A percentile compares a stretch with the other conserved stretches of the same genome.
phyloP scores from a whole-genome alignment of 2,888 invertebrate genomes.

The Amaurobius ferox region DNA sequence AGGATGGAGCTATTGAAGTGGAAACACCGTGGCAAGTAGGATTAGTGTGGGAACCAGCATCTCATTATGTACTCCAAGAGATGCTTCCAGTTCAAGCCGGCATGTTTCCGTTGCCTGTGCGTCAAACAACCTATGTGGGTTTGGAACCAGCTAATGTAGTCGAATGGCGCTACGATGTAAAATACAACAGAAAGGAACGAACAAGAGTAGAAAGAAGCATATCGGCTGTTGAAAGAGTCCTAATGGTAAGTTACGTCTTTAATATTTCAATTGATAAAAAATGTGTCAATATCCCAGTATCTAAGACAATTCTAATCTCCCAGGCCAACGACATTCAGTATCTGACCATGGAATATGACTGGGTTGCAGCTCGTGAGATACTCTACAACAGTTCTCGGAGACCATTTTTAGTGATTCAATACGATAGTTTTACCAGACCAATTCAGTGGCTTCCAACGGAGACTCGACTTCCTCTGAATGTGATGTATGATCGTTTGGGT shows the following conservation, averaged over 20 bases:
- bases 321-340: constrained; percentile 93
- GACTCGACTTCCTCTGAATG: constrained; percentile 91
- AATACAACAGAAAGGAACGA: constrained; percentile 70
- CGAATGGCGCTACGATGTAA: constrained; percentile 74
- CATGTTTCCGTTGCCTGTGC: constrained; percentile 74
- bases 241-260: constrained; percentile 70
- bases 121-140: constrained; percentile 70
- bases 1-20: constrained; percentile 74
- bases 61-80: constrained; percentile 73
- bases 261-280: too few relatives aligned
- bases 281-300: too few relatives aligned
- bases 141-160: constrained; percentile 62
- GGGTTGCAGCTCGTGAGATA: constrained; percentile 77
- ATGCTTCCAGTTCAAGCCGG: constrained; percentile 74
- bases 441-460: constrained; percentile 79
- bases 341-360: constrained; percentile 92
- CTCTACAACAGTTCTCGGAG: constrained; percentile 81
- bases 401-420: constrained; percentile 79
- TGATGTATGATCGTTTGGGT: constrained; percentile 94
- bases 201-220: constrained; percentile 65
- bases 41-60: constrained; percentile 73
- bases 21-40: constrained; percentile 73
- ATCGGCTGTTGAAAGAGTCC: constrained; percentile 73
- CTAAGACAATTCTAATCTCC: too few relatives aligned
- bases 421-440: constrained; percentile 78